phyloP scores from a whole-genome alignment of 2,113 vertebrate genomes.

The Hydrolagus affinis region DNA sequence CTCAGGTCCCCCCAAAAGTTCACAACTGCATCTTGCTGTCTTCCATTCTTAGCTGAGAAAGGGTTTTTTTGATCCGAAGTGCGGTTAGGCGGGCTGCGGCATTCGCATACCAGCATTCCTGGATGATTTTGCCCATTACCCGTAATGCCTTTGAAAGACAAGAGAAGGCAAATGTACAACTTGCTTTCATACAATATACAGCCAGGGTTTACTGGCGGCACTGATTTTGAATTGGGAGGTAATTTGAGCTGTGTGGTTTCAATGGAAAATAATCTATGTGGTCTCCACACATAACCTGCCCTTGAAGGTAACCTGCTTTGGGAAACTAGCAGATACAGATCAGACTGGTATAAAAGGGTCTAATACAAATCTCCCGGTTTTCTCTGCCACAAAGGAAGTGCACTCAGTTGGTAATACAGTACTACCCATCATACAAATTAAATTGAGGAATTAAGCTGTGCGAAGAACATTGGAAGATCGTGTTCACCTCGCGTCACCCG shows the following conservation, averaged over 20 bases:
- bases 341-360: background rate
- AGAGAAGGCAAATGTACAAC: background rate
- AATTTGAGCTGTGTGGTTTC: background rate
- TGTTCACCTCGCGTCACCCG: too few species aligned
- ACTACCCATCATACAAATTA: background rate
- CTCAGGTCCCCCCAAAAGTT: background rate
- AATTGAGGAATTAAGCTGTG: background rate
- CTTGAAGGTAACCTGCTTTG: too few species aligned
- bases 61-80: constrained; percentile 88
- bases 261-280: background rate
- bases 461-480: too few species aligned
- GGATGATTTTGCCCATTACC: constrained; percentile 87
- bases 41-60: constrained; percentile 71
- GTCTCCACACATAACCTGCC: too few species aligned
- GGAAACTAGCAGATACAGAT: too few species aligned
- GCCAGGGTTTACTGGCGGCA: background rate
- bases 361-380: background rate
- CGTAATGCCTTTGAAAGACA: constrained; percentile 66
- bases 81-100: constrained; percentile 81
- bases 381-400: background rate
- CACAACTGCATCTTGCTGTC: constrained; percentile 32
- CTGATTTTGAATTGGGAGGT: background rate
- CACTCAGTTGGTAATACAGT: too few species aligned
- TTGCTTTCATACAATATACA: background rate
- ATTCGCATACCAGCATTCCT: constrained; percentile 86